Percentiles rank a stretch among this genome's conserved stretches.
phyloP scores from a whole-genome alignment of 2,797 vertebrate genomes.

The Alfaro cultratus region DNA sequence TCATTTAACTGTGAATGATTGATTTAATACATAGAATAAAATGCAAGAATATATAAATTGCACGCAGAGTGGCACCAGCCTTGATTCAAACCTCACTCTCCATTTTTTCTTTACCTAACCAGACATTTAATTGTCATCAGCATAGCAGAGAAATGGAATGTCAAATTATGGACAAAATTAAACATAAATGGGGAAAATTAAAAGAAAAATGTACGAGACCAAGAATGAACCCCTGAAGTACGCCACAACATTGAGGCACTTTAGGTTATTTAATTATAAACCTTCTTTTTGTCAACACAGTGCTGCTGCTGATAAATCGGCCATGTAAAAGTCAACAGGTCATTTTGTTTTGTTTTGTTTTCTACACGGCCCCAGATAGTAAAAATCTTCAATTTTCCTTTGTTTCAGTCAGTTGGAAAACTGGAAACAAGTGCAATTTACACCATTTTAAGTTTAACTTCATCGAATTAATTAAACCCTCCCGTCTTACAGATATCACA shows the following conservation, averaged over 20 bases:
- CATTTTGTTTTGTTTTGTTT: background rate
- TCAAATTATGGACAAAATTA: background rate
- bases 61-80: background rate
- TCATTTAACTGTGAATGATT: background rate
- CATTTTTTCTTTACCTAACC: background rate
- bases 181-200: background rate
- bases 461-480: background rate
- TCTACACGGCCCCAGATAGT: background rate
- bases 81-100: background rate
- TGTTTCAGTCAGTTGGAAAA: background rate
- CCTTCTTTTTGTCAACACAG: background rate
- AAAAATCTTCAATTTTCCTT: background rate
- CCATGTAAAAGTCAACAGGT: background rate
- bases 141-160: background rate
- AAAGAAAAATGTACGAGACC: background rate
- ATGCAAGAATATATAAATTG: background rate
- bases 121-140: background rate
- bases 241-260: background rate
- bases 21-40: background rate
- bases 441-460: background rate
- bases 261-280: background rate
- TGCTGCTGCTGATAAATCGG: background rate
- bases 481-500: background rate
- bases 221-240: background rate
- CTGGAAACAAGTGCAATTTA: background rate